Base-by-base conservation (phyloP, 2,797 vertebrate species). In the Champsocephalus gunnari region DNA sequence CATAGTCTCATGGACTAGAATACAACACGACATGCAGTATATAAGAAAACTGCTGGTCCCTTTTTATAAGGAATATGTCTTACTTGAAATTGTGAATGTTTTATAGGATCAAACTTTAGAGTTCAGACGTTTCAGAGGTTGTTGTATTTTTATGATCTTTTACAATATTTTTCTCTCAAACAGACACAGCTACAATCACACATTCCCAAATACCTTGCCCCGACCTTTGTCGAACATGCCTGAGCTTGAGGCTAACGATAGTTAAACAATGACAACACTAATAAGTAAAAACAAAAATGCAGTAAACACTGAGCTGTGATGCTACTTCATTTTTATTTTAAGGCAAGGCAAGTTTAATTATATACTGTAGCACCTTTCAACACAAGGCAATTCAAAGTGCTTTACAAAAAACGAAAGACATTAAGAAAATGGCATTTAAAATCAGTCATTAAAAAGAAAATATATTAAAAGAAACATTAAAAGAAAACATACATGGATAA, bases 51-150 rank as follows among this genome's bases (percentile, higher is more conserved):
- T n/a, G 41, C 10, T 11, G 12, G 21, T 55, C 14, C 44, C 19
- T 54, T 50, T 17, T 48, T 28, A 28, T 28, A 44, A 24, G 45
- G 3, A 34, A 50, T 59, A 58, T 61, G 48, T 4, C 58, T 64
- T 3, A 49, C 45, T 78, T 66, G 4, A 62, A 74, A 41, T 21
- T 5, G 17, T 63, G 21, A 14, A 38, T 11, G 51, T 63, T 47
- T n/a, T 28, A 28, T 57, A 53, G 17, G 21, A 47, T 48, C 45
- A 17, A 43, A 59, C 12, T 50, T 38, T 21, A 10, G n/a, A 21
- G 2, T 12, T 61, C 6, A 57, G 21, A 67, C 10, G 56, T 73
- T 76, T 21, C 8, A 51, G 17, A 11, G 55, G 24, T 47, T 59
- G 3, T 54, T 69, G 53, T 8, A 21, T 38, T 38, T 38, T 38